Evolutionary conservation across 1,140 invertebrate genomes (phyloP).

Genomic region (Chrysoperla carnea): DNA sequence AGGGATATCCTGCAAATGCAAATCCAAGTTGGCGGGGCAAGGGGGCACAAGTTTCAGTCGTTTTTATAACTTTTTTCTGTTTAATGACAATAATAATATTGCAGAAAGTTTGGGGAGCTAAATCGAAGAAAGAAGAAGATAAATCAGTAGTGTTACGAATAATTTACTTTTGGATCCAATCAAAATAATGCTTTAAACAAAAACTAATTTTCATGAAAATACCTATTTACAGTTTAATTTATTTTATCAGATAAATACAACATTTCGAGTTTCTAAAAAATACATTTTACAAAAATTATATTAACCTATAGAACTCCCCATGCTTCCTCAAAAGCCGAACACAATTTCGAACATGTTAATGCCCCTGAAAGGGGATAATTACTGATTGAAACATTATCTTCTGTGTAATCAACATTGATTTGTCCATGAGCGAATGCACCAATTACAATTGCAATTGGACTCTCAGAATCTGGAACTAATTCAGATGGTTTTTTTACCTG

Average conservation of each 20-base stretch:
- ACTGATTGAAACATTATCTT: constrained; percentile 82
- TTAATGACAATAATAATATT: too few relatives aligned
- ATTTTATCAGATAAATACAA: neutral
- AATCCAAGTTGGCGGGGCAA: too few relatives aligned
- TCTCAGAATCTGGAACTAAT: constrained; percentile 59
- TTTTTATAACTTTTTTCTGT: too few relatives aligned
- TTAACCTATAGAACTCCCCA: constrained; percentile 50
- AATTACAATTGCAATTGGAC: constrained; percentile 78
- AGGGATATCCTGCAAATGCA: too few relatives aligned
- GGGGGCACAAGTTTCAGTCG: too few relatives aligned
- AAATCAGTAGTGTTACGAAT: too few relatives aligned
- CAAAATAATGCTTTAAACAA: too few relatives aligned
- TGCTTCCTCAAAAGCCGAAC: constrained; percentile 89
- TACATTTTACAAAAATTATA: neutral
- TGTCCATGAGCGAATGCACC: constrained; percentile 97
- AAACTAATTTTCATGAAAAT: too few relatives aligned
- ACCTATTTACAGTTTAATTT: neutral
- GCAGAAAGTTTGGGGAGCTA: too few relatives aligned
- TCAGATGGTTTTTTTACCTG: constrained; percentile 24
- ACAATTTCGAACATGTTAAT: constrained; percentile 91
- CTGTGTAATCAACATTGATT: constrained; percentile 78
- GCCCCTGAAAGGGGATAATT: constrained; percentile 94
- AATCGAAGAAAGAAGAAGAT: too few relatives aligned
- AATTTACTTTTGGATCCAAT: too few relatives aligned
- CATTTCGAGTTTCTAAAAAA: neutral